Evolutionary conservation across 2,888 invertebrate genomes (phyloP).

Genomic region (Dione vanillae): DNA sequence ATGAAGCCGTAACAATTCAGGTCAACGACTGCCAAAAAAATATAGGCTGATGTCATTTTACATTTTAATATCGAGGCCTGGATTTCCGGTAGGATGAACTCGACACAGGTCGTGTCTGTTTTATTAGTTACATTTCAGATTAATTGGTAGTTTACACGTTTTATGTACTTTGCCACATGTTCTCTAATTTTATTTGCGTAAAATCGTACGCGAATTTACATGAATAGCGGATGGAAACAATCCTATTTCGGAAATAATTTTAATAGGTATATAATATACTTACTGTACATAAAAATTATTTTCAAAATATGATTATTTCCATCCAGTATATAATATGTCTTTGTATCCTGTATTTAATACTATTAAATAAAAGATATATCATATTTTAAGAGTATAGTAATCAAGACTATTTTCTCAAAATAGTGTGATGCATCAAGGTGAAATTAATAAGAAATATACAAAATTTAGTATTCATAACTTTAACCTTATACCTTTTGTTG

Average conservation of each 20-base stretch:
- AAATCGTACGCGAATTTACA: background rate
- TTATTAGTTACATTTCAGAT: conserved; percentile 22
- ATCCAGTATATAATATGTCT: too few species aligned
- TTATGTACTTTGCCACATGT: conserved; percentile 12
- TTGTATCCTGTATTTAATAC: too few species aligned
- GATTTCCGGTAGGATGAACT: conserved; percentile 28
- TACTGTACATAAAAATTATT: too few species aligned
- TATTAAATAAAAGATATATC: too few species aligned
- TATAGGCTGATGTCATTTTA: conserved; percentile 55
- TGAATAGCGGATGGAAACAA: background rate
- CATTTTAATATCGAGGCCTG: conserved; percentile 44
- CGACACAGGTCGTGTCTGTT: conserved; percentile 28
- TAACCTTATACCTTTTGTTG: too few species aligned
- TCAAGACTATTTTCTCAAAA: too few species aligned
- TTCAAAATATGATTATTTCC: too few species aligned
- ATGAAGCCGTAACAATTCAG: conserved; percentile 55
- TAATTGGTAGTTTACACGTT: conserved; percentile 21
- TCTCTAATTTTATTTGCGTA: conserved; percentile 13
- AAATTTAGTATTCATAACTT: too few species aligned
- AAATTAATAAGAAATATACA: too few species aligned
- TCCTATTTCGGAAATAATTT: background rate
- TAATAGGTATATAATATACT: background rate
- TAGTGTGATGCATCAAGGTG: too few species aligned
- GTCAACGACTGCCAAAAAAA: conserved; percentile 61
- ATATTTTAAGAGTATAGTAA: too few species aligned